These are phyloP conservation scores for Sphaerophoria taeniata DNA, from an alignment of 2,888 invertebrate genomes.

Conservation along the genomic window DNA sequence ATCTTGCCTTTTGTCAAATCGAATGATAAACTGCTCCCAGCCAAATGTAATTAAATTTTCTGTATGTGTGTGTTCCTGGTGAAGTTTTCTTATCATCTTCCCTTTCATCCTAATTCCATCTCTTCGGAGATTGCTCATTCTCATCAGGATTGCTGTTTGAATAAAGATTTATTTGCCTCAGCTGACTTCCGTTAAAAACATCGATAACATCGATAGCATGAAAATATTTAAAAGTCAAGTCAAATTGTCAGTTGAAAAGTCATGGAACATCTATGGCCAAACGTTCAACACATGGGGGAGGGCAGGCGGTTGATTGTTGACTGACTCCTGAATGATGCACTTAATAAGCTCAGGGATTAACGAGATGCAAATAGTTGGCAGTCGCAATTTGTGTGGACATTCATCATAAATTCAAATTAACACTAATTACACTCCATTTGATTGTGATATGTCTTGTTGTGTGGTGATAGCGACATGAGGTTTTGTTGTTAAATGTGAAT, in stretches of 20 bases:
- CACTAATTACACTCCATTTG: constrained; percentile 38
- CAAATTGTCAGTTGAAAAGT: too few species aligned
- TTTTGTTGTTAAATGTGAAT: neutral
- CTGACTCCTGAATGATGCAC: neutral
- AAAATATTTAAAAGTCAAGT: too few species aligned
- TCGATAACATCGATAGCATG: too few species aligned
- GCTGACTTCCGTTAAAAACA: too few species aligned
- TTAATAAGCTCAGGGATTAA: constrained; percentile 64
- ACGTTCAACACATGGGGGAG: neutral
- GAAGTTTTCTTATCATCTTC: constrained; percentile 6
- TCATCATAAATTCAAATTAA: constrained; percentile 47
- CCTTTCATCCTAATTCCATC: neutral
- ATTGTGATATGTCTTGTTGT: constrained; percentile 27
- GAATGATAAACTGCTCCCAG: constrained; percentile 61
- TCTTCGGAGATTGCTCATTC: neutral
- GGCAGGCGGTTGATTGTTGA: neutral
- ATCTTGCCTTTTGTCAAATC: constrained; percentile 20
- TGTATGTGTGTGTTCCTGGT: constrained; percentile 17
- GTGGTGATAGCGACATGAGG: neutral
- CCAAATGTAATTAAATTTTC: constrained; percentile 68
- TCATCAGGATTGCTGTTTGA: constrained; percentile 12
- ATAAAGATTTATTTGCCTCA: constrained; percentile 24
- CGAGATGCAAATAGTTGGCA: constrained; percentile 54
- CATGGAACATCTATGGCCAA: neutral
- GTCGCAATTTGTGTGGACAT: constrained; percentile 54